Conservation (phyloP, 2,797 vertebrate species). For the Columba guinea region DNA sequence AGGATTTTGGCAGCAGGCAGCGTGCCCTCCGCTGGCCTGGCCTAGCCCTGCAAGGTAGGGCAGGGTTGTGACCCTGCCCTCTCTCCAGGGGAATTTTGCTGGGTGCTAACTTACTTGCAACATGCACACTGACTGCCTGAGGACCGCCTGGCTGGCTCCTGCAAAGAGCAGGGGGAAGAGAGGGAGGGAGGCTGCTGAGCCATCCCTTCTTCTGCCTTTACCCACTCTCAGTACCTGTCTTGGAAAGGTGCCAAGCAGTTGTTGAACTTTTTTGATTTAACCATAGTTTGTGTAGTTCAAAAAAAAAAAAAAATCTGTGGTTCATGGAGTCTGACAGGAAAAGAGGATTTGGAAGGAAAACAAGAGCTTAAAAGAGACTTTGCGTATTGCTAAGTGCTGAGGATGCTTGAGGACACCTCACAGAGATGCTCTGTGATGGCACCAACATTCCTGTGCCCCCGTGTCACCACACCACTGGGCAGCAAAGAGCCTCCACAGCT, state of each 20-base stretch:
- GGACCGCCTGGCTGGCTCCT: neutral
- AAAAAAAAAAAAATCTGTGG: neutral
- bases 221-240: neutral
- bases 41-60: neutral
- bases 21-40: neutral
- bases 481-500: neutral
- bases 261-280: neutral
- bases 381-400: neutral
- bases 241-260: neutral
- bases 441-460: fast-evolving
- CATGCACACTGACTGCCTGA: fast-evolving
- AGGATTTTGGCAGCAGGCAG: neutral
- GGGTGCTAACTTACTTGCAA: neutral
- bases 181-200: neutral
- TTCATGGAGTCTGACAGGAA: neutral
- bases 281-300: fast-evolving
- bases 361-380: neutral
- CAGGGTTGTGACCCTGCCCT: neutral
- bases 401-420: neutral
- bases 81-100: neutral
- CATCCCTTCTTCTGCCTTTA: neutral
- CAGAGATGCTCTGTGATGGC: neutral
- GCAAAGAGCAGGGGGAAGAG: neutral
- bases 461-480: fast-evolving
- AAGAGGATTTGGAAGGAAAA: neutral